Evolutionary conservation across 2,888 invertebrate genomes (phyloP).

Genomic region (Timema cristinae): DNA sequence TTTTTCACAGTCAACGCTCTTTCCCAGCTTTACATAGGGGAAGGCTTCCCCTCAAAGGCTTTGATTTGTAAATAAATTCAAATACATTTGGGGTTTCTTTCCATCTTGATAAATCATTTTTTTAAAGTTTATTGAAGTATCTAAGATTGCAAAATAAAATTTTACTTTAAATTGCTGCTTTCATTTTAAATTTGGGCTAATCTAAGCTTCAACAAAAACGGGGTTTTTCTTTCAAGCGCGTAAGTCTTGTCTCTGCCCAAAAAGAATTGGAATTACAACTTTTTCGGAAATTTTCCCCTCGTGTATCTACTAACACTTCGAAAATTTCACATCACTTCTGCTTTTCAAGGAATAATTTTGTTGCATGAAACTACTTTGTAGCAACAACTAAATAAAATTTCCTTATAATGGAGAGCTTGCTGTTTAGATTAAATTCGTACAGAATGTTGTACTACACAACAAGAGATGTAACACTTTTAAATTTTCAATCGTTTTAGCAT

Average conservation of each 20-base stretch:
- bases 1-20: background rate
- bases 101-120: background rate
- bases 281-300: background rate
- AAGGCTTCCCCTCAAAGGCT: background rate
- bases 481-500: background rate
- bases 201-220: background rate
- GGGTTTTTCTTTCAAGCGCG: background rate
- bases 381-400: conserved; percentile 2
- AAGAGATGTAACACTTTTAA: background rate
- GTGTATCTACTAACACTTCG: conserved; percentile 1
- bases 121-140: background rate
- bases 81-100: background rate
- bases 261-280: background rate
- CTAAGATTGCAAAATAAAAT: conserved; percentile 8
- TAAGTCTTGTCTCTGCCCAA: background rate
- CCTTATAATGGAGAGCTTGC: background rate
- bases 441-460: background rate
- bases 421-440: conserved; percentile 2
- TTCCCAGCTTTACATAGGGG: background rate
- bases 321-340: conserved; percentile 2
- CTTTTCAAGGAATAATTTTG: conserved; percentile 10
- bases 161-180: background rate
- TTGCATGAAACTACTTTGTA: background rate
- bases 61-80: conserved; percentile 4
- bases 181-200: conserved; percentile 4